Base-by-base conservation (phyloP, 2,888 invertebrate species). In the Cloeon dipterum region DNA sequence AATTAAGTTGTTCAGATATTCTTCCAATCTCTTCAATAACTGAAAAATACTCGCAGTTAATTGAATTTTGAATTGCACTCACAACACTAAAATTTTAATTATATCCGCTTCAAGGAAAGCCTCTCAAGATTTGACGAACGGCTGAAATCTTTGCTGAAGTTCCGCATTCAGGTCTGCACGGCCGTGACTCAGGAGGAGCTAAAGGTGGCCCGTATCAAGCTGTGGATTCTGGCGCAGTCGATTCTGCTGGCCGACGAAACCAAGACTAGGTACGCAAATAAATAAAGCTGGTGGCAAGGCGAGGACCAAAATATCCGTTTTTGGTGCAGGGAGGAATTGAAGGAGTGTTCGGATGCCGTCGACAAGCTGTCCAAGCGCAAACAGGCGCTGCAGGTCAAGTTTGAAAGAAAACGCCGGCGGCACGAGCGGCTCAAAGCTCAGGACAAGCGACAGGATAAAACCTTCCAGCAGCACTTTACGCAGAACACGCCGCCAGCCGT, bases 121-220 rank as follows among this genome's bases (percentile, higher is more conserved):
- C n/a, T n/a, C n/a, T n/a, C n/a, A n/a, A n/a, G n/a, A n/a, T n/a
- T n/a, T n/a, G n/a, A n/a, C n/a, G n/a, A n/a, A n/a, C n/a, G n/a
- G n/a, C n/a, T n/a, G n/a, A n/a, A n/a, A n/a, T n/a, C n/a, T n/a
- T n/a, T n/a, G n/a, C n/a, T n/a, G n/a, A n/a, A n/a, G n/a, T n/a
- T n/a, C n/a, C 29, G 29, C 7, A 7, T 29, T 10, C 5, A 29
- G 7, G 7, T 29, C n/a, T n/a, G 16, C 7, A 16, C 29, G 13
- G n/a, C 7, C 10, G 29, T 29, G 29, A n/a, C n/a, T 8, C 29
- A 29, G 5, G 29, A 29, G 16, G 7, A 29, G n/a, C 29, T 29
- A 7, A 29, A 29, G 29, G 29, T 29, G n/a, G 29, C 29, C 8
- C 29, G 29, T n/a, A 29, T 29, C n/a, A 29, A 29, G n/a, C 16